Base-by-base conservation (phyloP, 2,888 invertebrate genomes). In the Laothoe populi region DNA sequence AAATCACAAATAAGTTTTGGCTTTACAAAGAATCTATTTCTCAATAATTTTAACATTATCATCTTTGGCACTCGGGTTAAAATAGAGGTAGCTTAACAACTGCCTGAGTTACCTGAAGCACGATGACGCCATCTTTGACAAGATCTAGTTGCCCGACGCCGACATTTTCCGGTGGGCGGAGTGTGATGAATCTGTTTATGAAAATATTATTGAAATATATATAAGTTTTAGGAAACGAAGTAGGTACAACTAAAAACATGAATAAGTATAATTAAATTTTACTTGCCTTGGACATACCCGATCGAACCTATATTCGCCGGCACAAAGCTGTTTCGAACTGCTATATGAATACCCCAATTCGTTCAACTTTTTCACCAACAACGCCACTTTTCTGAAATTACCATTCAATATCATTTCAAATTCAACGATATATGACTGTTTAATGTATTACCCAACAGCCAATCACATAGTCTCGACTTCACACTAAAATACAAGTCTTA, bases 221-320 rank as follows among this genome's bases (percentile, higher is more conserved):
- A n/a, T n/a, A n/a, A n/a, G n/a, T n/a, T n/a, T n/a, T n/a, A n/a
- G n/a, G n/a, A n/a, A n/a, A n/a, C n/a, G n/a, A n/a, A n/a, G n/a
- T n/a, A n/a, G n/a, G n/a, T n/a, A n/a, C n/a, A n/a, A n/a, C n/a
- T n/a, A n/a, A n/a, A n/a, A n/a, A n/a, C n/a, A n/a, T n/a, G n/a
- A n/a, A n/a, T n/a, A n/a, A n/a, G n/a, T n/a, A n/a, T 5, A 1
- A 35, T 5, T 35, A 5, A 35, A 10, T 38, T 26, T 26, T 11
- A 62, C 59, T 66, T 66, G 93, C 87, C 94, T 94, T 58, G 95
- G 95, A 73, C 95, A 95, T 4, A 94, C 85, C 8, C 94, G 86
- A 79, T 95, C 95, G 71, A 94, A 94, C 66, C 90, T 84, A 77
- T 94, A 85, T 76, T 92, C 92, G 60, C 93, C 90, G 31, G 88